These are phyloP conservation scores for Crocallis elinguaria DNA, from an alignment of 2,888 invertebrate species.

Conservation along the genomic window DNA sequence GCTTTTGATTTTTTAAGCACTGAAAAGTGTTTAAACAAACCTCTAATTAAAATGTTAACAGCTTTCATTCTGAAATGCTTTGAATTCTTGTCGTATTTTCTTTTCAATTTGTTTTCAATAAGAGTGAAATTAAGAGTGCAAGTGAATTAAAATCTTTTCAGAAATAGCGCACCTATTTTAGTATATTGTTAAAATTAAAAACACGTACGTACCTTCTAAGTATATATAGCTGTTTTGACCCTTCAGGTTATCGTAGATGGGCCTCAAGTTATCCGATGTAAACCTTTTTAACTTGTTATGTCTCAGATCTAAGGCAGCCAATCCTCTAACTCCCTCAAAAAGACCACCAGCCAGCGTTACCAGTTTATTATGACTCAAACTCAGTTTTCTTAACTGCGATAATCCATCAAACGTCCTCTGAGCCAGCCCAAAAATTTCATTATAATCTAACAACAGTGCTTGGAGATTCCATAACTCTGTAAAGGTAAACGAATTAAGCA, in stretches of 20 bases:
- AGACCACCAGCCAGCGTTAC: conserved; percentile 88
- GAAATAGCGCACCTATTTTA: too few species aligned
- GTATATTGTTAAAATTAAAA: too few species aligned
- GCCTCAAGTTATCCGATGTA: conserved; percentile 89
- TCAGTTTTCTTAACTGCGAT: conserved; percentile 88
- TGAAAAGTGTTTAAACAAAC: not conserved
- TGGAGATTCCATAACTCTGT: conserved; percentile 90
- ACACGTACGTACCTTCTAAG: conserved; percentile 90
- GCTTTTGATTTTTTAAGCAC: not conserved
- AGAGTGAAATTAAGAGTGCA: not conserved
- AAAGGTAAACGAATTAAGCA: conserved; percentile 91
- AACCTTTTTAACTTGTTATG: conserved; percentile 91
- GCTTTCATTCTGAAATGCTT: not conserved
- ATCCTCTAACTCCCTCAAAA: conserved; percentile 88
- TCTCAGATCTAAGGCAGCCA: conserved; percentile 90
- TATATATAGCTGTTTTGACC: conserved; percentile 89
- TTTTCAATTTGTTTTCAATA: not conserved
- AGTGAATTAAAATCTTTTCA: too few species aligned
- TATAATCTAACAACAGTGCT: conserved; percentile 88
- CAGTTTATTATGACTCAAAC: conserved; percentile 90
- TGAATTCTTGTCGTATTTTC: not conserved
- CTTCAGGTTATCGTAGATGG: conserved; percentile 90
- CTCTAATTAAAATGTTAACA: not conserved
- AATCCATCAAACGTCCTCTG: conserved; percentile 91
- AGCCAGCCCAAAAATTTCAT: conserved; percentile 89